Conservation (phyloP, 2,797 vertebrate species). For the Chaunax sp. region DNA sequence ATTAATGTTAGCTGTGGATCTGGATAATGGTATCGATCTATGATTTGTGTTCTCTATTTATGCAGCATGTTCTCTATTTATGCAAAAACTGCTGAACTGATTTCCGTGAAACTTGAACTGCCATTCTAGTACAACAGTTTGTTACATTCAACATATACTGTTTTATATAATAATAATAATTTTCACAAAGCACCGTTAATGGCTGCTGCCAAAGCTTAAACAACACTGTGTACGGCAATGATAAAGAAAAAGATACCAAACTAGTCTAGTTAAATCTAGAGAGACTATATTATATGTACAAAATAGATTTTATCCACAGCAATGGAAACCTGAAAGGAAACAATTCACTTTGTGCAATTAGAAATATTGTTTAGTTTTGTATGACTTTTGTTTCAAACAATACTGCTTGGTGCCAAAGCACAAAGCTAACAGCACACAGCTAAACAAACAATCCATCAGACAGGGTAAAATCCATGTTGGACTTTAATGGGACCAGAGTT, state of each 20-base stretch:
- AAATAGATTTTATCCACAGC: background rate
- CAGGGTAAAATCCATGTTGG: conserved; percentile 34
- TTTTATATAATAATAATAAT: too few species aligned
- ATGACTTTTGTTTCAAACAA: conserved; percentile 28
- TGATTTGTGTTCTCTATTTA: too few species aligned
- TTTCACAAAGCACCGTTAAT: background rate
- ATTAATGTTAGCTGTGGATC: too few species aligned
- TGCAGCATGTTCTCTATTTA: too few species aligned
- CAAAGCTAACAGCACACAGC: conserved; percentile 49
- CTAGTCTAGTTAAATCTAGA: too few species aligned
- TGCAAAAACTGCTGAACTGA: too few species aligned
- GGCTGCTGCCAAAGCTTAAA: background rate
- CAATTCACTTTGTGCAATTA: conserved; percentile 23
- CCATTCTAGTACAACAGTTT: too few species aligned
- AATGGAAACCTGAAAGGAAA: conserved; percentile 25
- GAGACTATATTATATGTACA: too few species aligned
- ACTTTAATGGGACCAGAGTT: conserved; percentile 41
- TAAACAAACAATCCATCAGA: conserved; percentile 49
- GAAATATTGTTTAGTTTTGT: conserved; percentile 35
- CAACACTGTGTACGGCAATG: background rate
- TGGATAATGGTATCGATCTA: too few species aligned
- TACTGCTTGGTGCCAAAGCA: conserved; percentile 19
- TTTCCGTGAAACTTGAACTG: too few species aligned
- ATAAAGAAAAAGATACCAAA: background rate
- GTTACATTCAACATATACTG: background rate